Base-by-base conservation (phyloP, 1,140 invertebrate species). In the Battus philenor region DNA sequence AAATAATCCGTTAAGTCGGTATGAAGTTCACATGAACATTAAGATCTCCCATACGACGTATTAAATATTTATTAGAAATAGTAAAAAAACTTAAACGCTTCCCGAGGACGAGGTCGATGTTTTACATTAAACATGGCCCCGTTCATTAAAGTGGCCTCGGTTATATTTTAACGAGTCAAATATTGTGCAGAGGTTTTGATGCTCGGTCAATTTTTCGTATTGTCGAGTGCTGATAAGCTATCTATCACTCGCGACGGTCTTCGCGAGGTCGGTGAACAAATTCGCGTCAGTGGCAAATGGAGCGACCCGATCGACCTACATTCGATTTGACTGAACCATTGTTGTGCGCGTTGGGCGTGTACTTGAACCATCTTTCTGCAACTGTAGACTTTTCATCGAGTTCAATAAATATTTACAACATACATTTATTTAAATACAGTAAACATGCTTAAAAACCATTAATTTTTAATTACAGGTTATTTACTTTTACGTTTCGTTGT, bases 301-400 rank as follows among this genome's bases (percentile, higher is more conserved):
- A 79, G 76, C 79, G 74, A 67, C 65, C 72, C 74, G 70, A 78
- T 50, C 71, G 70, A 80, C 74, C 74, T 77, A 80, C 74, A 77
- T 79, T 70, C 63, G 54, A 63, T 68, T 60, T 65, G 59, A 72
- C 66, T 66, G 64, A 72, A 79, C 67, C 68, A 61, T 69, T 74
- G 68, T 68, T 49, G 61, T 24, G 29, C 12, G 29, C 16, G 29
- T 9, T 27, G 38, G 24, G 12, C 10, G 22, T 27, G 38, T 41
- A 41, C 38, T 41, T 41, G 38, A 41, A 41, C 38, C 29, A 41
- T 24, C 34, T 39, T 18, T 22, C 22, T 11, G 34, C 34, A n/a
- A n/a, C n/a, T n/a, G n/a, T n/a, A n/a, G n/a, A n/a, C n/a, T n/a
- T n/a, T n/a, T n/a, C n/a, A n/a, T n/a, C n/a, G n/a, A n/a, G n/a